Percentiles rank a stretch among this genome's conserved stretches.
Conservation (phyloP, 2,888 invertebrate genomes). For the Podotricha telesiphe region DNA sequence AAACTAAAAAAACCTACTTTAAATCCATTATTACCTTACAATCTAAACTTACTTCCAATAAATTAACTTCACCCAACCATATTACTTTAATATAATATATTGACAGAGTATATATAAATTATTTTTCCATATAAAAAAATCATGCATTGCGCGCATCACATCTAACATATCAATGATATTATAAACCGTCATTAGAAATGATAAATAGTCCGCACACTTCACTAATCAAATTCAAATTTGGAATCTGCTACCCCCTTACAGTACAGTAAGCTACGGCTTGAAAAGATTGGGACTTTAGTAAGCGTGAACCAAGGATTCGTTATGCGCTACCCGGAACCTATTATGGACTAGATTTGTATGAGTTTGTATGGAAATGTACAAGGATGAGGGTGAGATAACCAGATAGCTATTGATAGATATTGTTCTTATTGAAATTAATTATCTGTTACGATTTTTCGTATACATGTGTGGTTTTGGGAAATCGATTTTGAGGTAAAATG, state of each 20-base stretch:
- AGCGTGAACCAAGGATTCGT: conserved; percentile 82
- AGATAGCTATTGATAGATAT: conserved; percentile 73
- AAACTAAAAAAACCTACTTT: no score
- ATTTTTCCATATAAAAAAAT: not conserved
- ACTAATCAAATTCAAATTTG: conserved; percentile 84
- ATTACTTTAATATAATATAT: no score
- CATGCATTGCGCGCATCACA: not conserved
- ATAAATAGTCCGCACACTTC: conserved; percentile 83
- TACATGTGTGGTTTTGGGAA: no score
- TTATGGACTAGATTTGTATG: conserved; percentile 79
- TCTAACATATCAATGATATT: conserved; percentile 45
- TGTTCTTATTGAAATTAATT: conserved; percentile 67
- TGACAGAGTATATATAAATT: no score
- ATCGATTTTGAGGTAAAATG: no score
- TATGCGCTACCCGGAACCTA: conserved; percentile 85
- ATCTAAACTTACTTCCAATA: no score
- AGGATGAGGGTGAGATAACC: conserved; percentile 72
- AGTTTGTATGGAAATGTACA: conserved; percentile 62
- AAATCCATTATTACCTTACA: no score
- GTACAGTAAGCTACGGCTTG: conserved; percentile 71
- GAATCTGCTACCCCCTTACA: conserved; percentile 79
- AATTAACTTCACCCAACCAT: no score
- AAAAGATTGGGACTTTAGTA: conserved; percentile 82
- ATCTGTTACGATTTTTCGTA: no score
- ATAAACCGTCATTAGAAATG: conserved; percentile 79